Base-by-base conservation (phyloP, 1,140 invertebrate species). In the Charaxes varanes region DNA sequence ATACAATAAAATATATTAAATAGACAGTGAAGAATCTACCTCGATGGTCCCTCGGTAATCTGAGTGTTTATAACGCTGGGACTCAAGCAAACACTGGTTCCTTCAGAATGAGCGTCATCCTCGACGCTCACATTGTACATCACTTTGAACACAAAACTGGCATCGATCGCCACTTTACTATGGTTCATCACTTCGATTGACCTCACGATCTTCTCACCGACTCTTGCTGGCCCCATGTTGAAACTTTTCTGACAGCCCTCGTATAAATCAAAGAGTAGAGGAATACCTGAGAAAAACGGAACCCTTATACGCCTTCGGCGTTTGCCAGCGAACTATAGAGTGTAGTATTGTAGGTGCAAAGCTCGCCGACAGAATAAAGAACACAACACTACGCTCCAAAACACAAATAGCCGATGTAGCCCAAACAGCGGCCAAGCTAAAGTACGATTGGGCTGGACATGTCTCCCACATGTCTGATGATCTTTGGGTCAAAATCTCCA, bases 231-330 rank as follows among this genome's bases (percentile, higher is more conserved):
- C 17, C 79, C 79, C 4, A 83, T 41, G 42, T 80, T 61, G 26
- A 76, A 80, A 45, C 63, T 77, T 31, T 80, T 83, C 57, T 83
- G 72, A 22, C 79, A 83, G 5, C 79, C 79, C 58, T 83, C 79
- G 22, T 70, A 80, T 3, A 83, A 48, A 36, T 83, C 79, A 23
- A 71, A 77, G 8, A 83, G 50, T 0, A 80, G 41, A 17, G 74
- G 74, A 12, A 83, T 53, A 10, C 79, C 79, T 83, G 17, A 31
- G 68, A 52, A 2, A 19, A 34, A 26, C 0, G n/a, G n/a, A n/a
- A n/a, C n/a, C n/a, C n/a, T n/a, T n/a, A n/a, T n/a, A n/a, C n/a
- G n/a, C n/a, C n/a, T n/a, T n/a, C n/a, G n/a, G n/a, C n/a, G n/a
- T n/a, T n/a, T n/a, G n/a, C n/a, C n/a, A n/a, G n/a, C n/a, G n/a